Percentiles rank a stretch among this genome's conserved stretches.
Evolutionary conservation across 1,140 invertebrate species (phyloP).

Genomic region (Parasteatoda tepidariorum): DNA sequence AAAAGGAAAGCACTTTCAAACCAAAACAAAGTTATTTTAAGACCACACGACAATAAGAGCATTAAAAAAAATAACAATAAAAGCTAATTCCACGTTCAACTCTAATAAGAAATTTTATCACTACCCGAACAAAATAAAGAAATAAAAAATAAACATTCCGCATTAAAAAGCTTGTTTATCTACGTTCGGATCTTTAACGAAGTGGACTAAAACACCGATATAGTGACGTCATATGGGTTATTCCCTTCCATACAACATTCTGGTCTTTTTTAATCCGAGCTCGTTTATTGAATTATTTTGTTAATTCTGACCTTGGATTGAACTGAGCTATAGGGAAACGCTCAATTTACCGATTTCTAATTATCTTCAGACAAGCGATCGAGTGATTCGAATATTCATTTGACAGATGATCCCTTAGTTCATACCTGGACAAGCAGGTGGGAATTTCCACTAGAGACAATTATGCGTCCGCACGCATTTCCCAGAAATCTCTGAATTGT

Average conservation of each 20-base stretch:
- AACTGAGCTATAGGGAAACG: neutral
- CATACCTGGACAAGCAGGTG: neutral
- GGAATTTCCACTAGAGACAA: constrained; percentile 1
- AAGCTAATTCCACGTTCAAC: neutral
- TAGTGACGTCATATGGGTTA: constrained; percentile 17
- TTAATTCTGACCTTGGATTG: neutral
- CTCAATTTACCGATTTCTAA: neutral
- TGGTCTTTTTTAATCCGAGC: neutral
- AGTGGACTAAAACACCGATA: neutral
- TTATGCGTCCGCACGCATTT: neutral
- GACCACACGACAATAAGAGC: neutral
- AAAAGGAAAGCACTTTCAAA: no score
- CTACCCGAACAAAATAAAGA: neutral
- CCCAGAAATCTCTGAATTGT: constrained; percentile 4
- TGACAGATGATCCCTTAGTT: neutral
- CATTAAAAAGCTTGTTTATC: neutral
- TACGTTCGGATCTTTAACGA: neutral
- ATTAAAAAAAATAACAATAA: neutral
- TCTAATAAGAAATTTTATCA: neutral
- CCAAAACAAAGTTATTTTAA: neutral
- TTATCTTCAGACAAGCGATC: neutral
- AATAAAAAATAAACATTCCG: neutral
- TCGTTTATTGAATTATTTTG: neutral
- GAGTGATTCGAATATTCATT: neutral
- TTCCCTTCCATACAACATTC: neutral